These are phyloP conservation scores for Bos indicus DNA, from an alignment of 2,113 vertebrate genomes.

Conservation along the genomic window DNA sequence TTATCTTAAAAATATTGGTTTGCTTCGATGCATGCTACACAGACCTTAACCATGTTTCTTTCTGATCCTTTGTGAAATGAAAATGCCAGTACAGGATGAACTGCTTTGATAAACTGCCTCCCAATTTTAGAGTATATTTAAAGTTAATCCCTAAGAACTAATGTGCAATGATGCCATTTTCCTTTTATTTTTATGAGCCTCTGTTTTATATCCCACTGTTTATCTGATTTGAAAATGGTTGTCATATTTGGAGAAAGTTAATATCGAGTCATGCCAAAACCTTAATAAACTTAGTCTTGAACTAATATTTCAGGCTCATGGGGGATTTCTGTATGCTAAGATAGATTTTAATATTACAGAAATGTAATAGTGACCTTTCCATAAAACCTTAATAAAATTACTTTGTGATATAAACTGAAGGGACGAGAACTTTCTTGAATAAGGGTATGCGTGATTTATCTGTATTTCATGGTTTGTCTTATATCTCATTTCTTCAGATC, in stretches of 20 bases:
- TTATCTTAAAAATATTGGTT: conserved; percentile 32
- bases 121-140: conserved; percentile 20
- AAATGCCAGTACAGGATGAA: background rate
- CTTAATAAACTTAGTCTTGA: conserved; percentile 71
- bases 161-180: conserved; percentile 48
- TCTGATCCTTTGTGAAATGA: conserved; percentile 3
- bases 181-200: conserved; percentile 70
- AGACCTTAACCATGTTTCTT: background rate
- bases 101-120: background rate
- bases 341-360: conserved; percentile 78
- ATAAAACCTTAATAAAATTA: conserved; percentile 63
- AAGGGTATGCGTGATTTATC: conserved; percentile 20
- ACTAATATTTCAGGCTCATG: conserved; percentile 63
- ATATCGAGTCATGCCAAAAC: conserved; percentile 54
- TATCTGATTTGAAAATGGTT: conserved; percentile 73
- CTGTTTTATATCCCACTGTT: conserved; percentile 61
- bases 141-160: conserved; percentile 43
- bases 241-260: conserved; percentile 68
- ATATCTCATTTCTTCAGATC: conserved; percentile 40
- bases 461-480: conserved; percentile 62
- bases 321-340: conserved; percentile 65
- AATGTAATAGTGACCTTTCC: conserved; percentile 76
- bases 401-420: conserved; percentile 40
- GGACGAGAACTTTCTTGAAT: conserved; percentile 44
- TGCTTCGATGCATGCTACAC: background rate